These are phyloP conservation scores for Falco naumanni DNA, from an alignment of 2,797 vertebrate species.

Conservation along the genomic window DNA sequence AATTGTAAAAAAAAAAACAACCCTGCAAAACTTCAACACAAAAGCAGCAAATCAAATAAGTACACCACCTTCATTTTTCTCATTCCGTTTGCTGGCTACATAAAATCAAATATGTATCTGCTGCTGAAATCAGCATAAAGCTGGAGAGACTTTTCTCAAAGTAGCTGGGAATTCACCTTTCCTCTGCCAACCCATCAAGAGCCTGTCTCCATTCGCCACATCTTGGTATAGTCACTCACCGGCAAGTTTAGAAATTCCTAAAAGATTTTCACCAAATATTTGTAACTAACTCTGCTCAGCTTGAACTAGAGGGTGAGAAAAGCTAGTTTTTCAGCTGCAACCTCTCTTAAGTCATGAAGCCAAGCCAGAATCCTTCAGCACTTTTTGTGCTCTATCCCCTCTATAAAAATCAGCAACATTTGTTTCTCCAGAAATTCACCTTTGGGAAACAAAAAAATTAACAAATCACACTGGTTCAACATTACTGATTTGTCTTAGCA, in stretches of 20 bases:
- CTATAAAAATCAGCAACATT: not conserved
- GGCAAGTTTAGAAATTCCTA: not conserved
- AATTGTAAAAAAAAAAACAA: not conserved
- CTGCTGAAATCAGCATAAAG: not conserved
- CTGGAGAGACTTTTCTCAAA: not conserved
- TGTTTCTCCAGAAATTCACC: not conserved
- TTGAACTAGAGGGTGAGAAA: not conserved
- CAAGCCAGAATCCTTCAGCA: not conserved
- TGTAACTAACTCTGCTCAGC: not conserved
- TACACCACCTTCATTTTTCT: not conserved
- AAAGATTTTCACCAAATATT: not conserved
- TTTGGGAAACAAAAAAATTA: not conserved
- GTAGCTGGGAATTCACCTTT: not conserved
- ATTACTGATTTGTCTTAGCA: not conserved
- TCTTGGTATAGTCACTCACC: not conserved
- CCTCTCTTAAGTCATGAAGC: not conserved
- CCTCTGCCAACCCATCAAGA: not conserved
- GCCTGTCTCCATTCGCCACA: not conserved
- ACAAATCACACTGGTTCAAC: not conserved
- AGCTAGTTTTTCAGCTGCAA: not conserved
- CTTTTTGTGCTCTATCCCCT: not conserved
- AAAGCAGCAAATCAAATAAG: not conserved
- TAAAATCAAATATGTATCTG: not conserved
- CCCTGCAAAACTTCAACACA: not conserved
- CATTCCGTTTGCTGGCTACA: not conserved